Evolutionary conservation across 2,888 invertebrate genomes (phyloP).

Genomic region (Pinctada fucata): DNA sequence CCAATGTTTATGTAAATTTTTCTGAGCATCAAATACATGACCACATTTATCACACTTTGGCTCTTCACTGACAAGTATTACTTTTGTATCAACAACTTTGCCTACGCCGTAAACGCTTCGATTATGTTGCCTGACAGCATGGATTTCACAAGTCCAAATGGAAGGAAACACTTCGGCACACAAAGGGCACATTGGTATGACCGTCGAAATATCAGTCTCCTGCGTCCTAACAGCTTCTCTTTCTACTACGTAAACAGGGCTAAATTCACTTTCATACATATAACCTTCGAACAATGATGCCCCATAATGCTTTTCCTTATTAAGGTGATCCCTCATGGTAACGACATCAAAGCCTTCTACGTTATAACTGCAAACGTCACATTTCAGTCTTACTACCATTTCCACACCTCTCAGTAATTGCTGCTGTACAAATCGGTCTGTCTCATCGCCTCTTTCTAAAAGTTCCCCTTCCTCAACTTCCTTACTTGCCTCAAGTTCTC

Average conservation of each 20-base stretch:
- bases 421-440: no score
- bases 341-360: background rate
- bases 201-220: background rate
- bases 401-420: no score
- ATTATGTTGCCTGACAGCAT: slow-evolving; percentile 12
- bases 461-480: background rate
- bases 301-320: background rate
- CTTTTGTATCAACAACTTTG: background rate
- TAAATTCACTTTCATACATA: background rate
- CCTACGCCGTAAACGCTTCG: background rate
- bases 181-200: slow-evolving; percentile 26
- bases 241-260: background rate
- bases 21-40: background rate
- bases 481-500: background rate
- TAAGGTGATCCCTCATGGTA: background rate
- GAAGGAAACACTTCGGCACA: slow-evolving; percentile 18
- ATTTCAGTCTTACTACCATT: background rate
- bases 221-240: background rate
- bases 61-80: background rate
- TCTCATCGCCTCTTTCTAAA: background rate
- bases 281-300: background rate
- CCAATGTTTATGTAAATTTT: slow-evolving; percentile 18
- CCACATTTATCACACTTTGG: background rate
- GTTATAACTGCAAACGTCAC: background rate
- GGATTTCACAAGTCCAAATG: slow-evolving; percentile 30